A percentile compares a stretch with the other conserved stretches of the same genome.
These are phyloP conservation scores for Gobius niger DNA, from an alignment of 2,113 vertebrate genomes.

Conservation along the genomic window DNA sequence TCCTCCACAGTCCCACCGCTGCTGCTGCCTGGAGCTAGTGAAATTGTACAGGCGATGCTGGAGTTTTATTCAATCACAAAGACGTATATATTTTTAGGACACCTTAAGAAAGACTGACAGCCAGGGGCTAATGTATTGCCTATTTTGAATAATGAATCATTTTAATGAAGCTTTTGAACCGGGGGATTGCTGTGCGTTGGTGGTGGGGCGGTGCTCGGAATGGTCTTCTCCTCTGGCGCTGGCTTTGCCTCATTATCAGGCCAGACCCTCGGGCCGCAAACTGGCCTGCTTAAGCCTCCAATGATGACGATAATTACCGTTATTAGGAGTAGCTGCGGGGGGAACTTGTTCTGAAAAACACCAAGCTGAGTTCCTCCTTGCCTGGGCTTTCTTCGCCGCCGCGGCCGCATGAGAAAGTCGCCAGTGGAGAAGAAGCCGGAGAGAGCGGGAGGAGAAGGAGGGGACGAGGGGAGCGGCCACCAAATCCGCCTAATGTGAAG, in stretches of 20 bases:
- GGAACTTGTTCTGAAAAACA: constrained; percentile 76
- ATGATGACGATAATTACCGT: constrained; percentile 84
- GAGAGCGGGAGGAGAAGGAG: constrained; percentile 54
- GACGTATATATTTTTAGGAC: constrained; percentile 62
- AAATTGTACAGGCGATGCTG: constrained; percentile 44
- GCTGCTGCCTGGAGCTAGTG: constrained; percentile 53
- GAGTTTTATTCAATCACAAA: constrained; percentile 67
- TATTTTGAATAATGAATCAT: constrained; percentile 79
- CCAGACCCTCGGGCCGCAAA: constrained; percentile 75
- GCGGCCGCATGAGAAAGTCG: constrained; percentile 60
- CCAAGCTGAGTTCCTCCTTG: constrained; percentile 59
- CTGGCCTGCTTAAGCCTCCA: constrained; percentile 80
- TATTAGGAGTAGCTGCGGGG: constrained; percentile 83
- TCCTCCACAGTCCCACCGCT: constrained; percentile 37
- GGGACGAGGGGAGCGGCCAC: constrained; percentile 73
- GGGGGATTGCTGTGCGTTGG: constrained; percentile 59
- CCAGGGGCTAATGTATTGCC: constrained; percentile 68
- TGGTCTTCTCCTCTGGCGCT: constrained; percentile 66
- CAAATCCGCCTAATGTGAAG: constrained; percentile 80
- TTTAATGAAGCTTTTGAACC: constrained; percentile 80
- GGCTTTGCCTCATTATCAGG: constrained; percentile 74
- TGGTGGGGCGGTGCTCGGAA: constrained; percentile 65
- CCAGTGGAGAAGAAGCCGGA: constrained; percentile 56
- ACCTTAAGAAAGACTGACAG: constrained; percentile 67
- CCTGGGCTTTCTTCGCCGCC: constrained; percentile 55